phyloP scores from a whole-genome alignment of 2,888 invertebrate species.

The Pammene fasciana region DNA sequence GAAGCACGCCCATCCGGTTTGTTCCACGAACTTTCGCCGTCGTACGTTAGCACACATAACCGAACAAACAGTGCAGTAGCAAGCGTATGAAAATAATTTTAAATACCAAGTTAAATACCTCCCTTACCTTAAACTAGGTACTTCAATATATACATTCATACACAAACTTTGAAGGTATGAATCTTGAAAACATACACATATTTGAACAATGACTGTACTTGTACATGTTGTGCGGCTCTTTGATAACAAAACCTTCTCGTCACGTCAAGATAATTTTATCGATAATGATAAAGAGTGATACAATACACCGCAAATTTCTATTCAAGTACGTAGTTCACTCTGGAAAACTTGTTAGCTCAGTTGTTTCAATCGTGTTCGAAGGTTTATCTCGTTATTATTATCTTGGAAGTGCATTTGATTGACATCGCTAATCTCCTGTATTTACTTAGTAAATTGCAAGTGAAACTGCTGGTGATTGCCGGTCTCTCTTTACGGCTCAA shows the following conservation, averaged over 20 bases:
- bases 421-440: constrained; percentile 43
- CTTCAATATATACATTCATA: too few relatives aligned
- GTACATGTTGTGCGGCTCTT: constrained; percentile 18
- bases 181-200: constrained; percentile 12
- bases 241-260: constrained; percentile 32
- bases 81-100: constrained; percentile 12
- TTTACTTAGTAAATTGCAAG: constrained; percentile 48
- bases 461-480: constrained; percentile 46
- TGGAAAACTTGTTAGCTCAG: constrained; percentile 30
- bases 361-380: constrained; percentile 31
- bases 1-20: constrained; percentile 41
- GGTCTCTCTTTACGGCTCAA: constrained; percentile 47
- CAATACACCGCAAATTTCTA: constrained; percentile 37
- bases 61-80: constrained; percentile 12
- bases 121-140: neutral
- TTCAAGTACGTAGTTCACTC: constrained; percentile 30
- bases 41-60: constrained; percentile 20
- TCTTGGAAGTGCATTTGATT: constrained; percentile 34
- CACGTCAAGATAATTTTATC: constrained; percentile 39
- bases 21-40: constrained; percentile 43
- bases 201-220: constrained; percentile 20
- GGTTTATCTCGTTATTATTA: constrained; percentile 38
- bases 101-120: neutral
- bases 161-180: too few relatives aligned
- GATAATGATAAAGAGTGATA: constrained; percentile 34